Evolutionary conservation across 2,888 invertebrate species (phyloP).

Genomic region (Trissolcus japonicus): DNA sequence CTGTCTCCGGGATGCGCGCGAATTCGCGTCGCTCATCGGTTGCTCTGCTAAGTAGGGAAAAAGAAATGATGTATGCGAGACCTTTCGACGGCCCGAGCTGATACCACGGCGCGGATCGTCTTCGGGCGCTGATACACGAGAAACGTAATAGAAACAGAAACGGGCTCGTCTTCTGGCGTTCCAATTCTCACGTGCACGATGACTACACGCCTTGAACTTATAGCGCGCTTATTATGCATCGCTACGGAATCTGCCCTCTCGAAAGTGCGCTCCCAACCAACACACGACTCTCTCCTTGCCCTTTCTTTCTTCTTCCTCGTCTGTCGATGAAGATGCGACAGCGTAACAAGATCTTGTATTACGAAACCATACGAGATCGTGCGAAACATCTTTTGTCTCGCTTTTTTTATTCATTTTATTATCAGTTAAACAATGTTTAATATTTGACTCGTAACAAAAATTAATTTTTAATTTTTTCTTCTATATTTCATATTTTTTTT

Average conservation of each 20-base stretch:
- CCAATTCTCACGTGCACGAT: constrained; percentile 74
- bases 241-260: constrained; percentile 63
- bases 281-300: constrained; percentile 52
- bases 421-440: too few species aligned
- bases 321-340: constrained; percentile 43
- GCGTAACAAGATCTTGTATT: constrained; percentile 34
- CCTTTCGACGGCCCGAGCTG: constrained; percentile 45
- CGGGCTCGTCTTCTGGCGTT: constrained; percentile 67
- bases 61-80: constrained; percentile 47
- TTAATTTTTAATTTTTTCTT: too few species aligned
- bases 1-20: constrained; percentile 1
- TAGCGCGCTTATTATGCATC: constrained; percentile 66
- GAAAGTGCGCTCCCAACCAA: constrained; percentile 53
- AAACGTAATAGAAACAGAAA: constrained; percentile 56
- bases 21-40: constrained; percentile 22
- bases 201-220: constrained; percentile 64
- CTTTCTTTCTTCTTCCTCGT: constrained; percentile 39
- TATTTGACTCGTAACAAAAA: too few species aligned
- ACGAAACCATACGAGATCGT: constrained; percentile 23
- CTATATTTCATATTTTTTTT: too few species aligned
- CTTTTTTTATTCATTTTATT: too few species aligned
- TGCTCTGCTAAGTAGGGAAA: constrained; percentile 7
- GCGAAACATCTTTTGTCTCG: too few species aligned
- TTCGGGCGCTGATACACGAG: constrained; percentile 45
- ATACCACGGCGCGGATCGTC: constrained; percentile 47